These are phyloP conservation scores for Centrocercus urophasianus DNA, from an alignment of 2,113 vertebrate species.

Conservation along the genomic window DNA sequence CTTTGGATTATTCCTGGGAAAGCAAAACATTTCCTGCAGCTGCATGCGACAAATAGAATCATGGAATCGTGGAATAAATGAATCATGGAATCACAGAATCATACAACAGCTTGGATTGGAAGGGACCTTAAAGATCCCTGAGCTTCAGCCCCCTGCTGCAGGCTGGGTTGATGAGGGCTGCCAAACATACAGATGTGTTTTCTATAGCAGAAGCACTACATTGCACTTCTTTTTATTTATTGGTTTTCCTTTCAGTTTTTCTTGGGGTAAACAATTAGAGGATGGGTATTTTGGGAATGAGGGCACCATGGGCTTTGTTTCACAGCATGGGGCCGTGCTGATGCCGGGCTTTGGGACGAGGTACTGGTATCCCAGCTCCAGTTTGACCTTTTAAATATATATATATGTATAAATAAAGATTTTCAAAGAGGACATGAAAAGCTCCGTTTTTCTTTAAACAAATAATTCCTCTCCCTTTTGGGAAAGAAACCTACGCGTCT, in stretches of 20 bases:
- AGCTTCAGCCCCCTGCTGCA: too few species aligned
- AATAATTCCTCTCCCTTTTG: neutral
- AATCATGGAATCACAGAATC: too few species aligned
- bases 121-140: too few species aligned
- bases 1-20: conserved; percentile 16
- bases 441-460: neutral
- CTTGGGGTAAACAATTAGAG: neutral
- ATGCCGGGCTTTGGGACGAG: neutral
- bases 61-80: too few species aligned
- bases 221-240: neutral
- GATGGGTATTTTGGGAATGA: neutral
- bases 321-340: neutral
- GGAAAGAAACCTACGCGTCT: neutral
- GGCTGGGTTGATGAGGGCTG: too few species aligned
- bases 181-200: neutral
- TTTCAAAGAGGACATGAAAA: neutral
- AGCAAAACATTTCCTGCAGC: neutral
- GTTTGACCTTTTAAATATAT: neutral
- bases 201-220: neutral
- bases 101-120: too few species aligned
- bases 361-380: neutral
- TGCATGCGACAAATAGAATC: neutral
- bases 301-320: neutral
- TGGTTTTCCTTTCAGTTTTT: neutral
- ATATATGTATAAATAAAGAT: neutral